A percentile compares a stretch with the other conserved stretches of the same genome.
Evolutionary conservation across 1,140 invertebrate species (phyloP).

Genomic region (Magallana angulata): DNA sequence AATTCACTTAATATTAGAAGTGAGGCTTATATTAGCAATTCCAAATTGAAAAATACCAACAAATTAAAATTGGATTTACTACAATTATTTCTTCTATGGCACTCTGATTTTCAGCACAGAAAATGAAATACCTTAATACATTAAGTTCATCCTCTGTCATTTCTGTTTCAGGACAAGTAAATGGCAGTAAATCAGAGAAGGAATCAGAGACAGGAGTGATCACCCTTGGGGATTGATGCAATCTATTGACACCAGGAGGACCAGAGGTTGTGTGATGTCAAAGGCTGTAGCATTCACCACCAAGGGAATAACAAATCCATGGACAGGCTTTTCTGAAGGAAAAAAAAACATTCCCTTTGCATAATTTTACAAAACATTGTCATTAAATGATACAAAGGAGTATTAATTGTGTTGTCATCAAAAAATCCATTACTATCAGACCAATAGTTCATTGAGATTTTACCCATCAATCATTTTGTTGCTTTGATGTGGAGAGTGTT

Average conservation of each 20-base stretch:
- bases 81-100: too few relatives aligned
- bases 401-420: too few relatives aligned
- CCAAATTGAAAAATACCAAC: too few relatives aligned
- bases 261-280: background rate
- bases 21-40: too few relatives aligned
- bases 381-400: too few relatives aligned
- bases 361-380: slow-evolving; percentile 9
- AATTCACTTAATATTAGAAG: too few relatives aligned
- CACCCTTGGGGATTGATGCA: slow-evolving; percentile 12
- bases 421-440: background rate
- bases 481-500: background rate
- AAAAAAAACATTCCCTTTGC: slow-evolving; percentile 7
- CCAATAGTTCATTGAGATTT: slow-evolving; percentile 1
- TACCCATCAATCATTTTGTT: too few relatives aligned
- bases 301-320: background rate
- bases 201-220: background rate
- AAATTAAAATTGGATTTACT: too few relatives aligned
- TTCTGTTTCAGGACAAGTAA: slow-evolving; percentile 8
- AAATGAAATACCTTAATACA: too few relatives aligned
- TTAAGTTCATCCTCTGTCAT: too few relatives aligned
- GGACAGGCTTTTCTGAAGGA: background rate
- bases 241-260: background rate
- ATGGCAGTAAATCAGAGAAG: slow-evolving; percentile 2
- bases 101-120: too few relatives aligned
- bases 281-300: background rate